Conservation (phyloP, 2,113 vertebrate species). For the Gadus chalcogrammus region DNA sequence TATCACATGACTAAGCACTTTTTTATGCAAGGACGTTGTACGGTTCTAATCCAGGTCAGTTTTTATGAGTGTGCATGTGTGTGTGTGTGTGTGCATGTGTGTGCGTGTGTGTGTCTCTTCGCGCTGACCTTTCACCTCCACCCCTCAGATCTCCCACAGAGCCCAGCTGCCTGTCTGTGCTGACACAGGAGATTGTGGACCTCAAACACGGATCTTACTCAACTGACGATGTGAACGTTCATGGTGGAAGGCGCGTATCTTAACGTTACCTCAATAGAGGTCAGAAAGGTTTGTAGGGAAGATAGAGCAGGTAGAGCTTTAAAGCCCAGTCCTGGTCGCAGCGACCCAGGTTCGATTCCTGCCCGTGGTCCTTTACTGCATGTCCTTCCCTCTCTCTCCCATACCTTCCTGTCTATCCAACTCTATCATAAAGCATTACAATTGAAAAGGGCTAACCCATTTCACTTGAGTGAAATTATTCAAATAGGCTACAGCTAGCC, state of each 20-base stretch:
- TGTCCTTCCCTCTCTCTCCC: too few relatives aligned
- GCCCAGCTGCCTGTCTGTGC: constrained; percentile 43
- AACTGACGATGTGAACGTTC: constrained; percentile 13
- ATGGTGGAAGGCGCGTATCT: neutral
- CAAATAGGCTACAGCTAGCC: too few relatives aligned
- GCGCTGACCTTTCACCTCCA: neutral
- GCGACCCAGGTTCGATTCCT: too few relatives aligned
- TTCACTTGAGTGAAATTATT: too few relatives aligned
- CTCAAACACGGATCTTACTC: constrained; percentile 26
- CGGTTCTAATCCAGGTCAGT: neutral
- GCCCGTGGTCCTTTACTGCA: too few relatives aligned
- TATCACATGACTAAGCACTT: too few relatives aligned
- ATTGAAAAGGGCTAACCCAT: too few relatives aligned
- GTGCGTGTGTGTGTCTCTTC: constrained; percentile 1
- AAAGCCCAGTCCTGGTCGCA: too few relatives aligned
- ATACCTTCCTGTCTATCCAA: too few relatives aligned
- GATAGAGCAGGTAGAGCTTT: too few relatives aligned
- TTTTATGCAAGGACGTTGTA: neutral
- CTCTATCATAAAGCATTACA: too few relatives aligned
- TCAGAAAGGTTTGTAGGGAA: neutral
- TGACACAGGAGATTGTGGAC: constrained; percentile 28
- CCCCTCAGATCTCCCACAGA: constrained; percentile 37
- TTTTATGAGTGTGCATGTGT: constrained; percentile 5
- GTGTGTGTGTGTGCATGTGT: neutral
- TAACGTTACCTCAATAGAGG: neutral